Base-by-base conservation (phyloP, 2,113 vertebrate genomes). In the Pseudolaguvia tuberculata region DNA sequence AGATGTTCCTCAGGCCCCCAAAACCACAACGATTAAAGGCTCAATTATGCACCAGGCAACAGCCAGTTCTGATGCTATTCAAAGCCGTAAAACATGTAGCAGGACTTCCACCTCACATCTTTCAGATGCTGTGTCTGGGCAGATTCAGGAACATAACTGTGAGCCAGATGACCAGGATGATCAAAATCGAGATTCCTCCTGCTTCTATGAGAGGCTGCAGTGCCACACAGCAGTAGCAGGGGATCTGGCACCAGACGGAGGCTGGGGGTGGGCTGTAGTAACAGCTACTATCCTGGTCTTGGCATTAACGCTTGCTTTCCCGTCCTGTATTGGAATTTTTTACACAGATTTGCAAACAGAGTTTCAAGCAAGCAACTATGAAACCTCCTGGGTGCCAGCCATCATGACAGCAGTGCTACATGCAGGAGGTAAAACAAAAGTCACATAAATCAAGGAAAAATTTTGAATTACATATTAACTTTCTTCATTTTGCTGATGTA, bases 221-320 rank as follows among this genome's bases (percentile, higher is more conserved):
- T 51, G 12, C 21, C 42, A 59, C 15, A 52, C 15, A 7, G 66
- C 11, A 48, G 48, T 56, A 50, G 50, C 29, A 14, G 48, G 27
- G 3, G 68, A 23, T 23, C 42, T n/a, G 85, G 89, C 82, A 4
- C 69, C 85, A 0, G 90, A 91, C 2, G 86, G 50, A 59, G 86
- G 87, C 15, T 94, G 94, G 94, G 89, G 93, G 39, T 94, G 93
- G 93, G 83, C 90, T 78, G 93, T 95, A 14, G 85, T 95, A 53
- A 39, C 87, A 0, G 89, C 93, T 0, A 80, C 89, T 0, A 18
- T 94, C 80, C 17, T 93, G 78, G 82, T 86, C 27, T 90, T 94
- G 74, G 92, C 79, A 1, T 76, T 95, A 70, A 94, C 92, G 0
- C 70, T 93, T 79, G 90, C 90, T 73, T 94, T 94, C 83, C 87